These are phyloP conservation scores for Allygus modestus DNA, from an alignment of 2,888 invertebrate genomes.

Conservation along the genomic window DNA sequence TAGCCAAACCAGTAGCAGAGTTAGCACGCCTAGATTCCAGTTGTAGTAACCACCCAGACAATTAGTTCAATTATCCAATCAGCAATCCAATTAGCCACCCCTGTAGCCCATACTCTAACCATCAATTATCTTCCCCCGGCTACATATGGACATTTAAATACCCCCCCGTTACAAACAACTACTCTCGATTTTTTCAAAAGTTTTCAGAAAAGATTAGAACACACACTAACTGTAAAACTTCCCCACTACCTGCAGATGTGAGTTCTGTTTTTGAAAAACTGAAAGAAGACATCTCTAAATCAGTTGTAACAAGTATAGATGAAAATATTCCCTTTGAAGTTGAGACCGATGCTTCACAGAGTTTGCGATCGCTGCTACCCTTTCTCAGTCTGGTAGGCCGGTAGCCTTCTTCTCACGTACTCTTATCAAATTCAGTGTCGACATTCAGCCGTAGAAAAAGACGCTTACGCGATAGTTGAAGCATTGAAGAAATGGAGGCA, in stretches of 20 bases:
- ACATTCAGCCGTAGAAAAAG: constrained; percentile 67
- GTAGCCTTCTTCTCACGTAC: constrained; percentile 65
- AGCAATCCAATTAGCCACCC: too few relatives aligned
- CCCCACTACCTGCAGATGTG: neutral
- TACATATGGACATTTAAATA: too few relatives aligned
- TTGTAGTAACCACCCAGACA: too few relatives aligned
- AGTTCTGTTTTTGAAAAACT: neutral
- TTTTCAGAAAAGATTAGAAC: neutral
- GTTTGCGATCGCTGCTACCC: constrained; percentile 61
- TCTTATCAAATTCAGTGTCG: constrained; percentile 61
- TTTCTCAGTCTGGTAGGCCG: constrained; percentile 63
- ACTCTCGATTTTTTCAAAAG: neutral
- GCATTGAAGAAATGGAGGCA: constrained; percentile 55
- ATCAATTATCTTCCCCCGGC: too few relatives aligned
- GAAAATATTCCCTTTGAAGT: constrained; percentile 56
- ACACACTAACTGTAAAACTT: neutral
- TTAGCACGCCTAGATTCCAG: too few relatives aligned
- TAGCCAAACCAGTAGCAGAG: too few relatives aligned
- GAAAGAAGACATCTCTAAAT: neutral
- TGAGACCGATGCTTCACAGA: constrained; percentile 67
- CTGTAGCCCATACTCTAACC: too few relatives aligned
- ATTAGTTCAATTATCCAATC: too few relatives aligned
- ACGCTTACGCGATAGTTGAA: constrained; percentile 68
- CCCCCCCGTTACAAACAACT: too few relatives aligned
- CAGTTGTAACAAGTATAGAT: constrained; percentile 21